These are phyloP conservation scores for Sesia apiformis DNA, from an alignment of 2,888 invertebrate species.

Conservation along the genomic window DNA sequence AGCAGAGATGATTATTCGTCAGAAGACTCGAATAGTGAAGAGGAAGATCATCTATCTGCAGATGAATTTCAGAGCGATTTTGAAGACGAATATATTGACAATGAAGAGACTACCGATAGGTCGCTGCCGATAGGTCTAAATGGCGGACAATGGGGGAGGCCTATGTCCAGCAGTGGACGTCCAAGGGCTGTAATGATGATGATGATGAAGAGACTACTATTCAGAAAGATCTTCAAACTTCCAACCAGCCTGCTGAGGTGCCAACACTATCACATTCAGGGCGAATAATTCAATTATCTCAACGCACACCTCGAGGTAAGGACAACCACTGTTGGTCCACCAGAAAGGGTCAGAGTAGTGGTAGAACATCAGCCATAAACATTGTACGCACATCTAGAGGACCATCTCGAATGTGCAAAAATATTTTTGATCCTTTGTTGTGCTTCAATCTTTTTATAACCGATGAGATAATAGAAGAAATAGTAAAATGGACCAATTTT, in stretches of 20 bases:
- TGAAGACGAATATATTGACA: slow-evolving; percentile 13
- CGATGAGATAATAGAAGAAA: slow-evolving; percentile 4
- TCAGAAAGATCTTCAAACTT: too few species aligned
- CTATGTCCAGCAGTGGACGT: too few species aligned
- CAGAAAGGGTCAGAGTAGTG: slow-evolving; percentile 8
- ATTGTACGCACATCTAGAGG: slow-evolving; percentile 10
- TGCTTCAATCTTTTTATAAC: slow-evolving; percentile 7
- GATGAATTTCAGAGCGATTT: slow-evolving; percentile 13
- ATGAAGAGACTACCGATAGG: too few species aligned
- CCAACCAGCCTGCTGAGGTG: too few species aligned
- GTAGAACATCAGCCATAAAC: slow-evolving; percentile 10
- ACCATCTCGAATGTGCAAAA: slow-evolving; percentile 9
- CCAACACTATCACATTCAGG: too few species aligned
- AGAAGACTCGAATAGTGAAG: slow-evolving; percentile 14
- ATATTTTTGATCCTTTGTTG: slow-evolving; percentile 3
- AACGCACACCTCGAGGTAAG: slow-evolving; percentile 12
- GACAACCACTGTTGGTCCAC: slow-evolving; percentile 11
- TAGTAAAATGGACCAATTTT: slow-evolving; percentile 7
- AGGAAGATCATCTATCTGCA: slow-evolving; percentile 14
- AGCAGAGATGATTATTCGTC: too few species aligned
- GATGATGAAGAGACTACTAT: slow-evolving; percentile 8
- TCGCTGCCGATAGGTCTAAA: too few species aligned
- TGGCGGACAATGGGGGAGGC: too few species aligned
- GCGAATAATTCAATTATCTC: slow-evolving; percentile 7
- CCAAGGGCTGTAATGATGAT: too few species aligned